These are phyloP conservation scores for Ornithoptera priamus DNA, from an alignment of 2,888 invertebrate genomes.

Conservation along the genomic window DNA sequence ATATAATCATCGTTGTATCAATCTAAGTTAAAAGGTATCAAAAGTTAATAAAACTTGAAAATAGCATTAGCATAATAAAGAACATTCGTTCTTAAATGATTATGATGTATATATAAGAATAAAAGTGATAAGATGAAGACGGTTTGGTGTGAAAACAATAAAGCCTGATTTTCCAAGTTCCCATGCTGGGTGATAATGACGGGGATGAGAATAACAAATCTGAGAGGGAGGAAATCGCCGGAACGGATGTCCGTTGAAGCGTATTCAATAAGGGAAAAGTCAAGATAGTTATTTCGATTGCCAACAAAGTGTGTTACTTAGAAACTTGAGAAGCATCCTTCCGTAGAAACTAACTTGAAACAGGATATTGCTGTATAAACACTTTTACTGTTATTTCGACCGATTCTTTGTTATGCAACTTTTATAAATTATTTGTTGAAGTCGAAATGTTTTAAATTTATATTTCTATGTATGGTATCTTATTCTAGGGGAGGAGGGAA, in stretches of 20 bases:
- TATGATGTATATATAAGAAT: background rate
- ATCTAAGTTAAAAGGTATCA: no score
- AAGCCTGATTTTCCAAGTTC: background rate
- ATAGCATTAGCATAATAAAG: background rate
- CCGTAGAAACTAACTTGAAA: conserved; percentile 8
- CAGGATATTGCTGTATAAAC: background rate
- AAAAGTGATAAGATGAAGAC: background rate
- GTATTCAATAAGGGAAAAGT: conserved; percentile 26
- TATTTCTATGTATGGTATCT: no score
- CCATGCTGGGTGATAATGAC: background rate
- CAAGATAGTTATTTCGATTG: conserved; percentile 26
- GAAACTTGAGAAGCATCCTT: conserved; percentile 21
- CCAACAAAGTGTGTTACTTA: conserved; percentile 21
- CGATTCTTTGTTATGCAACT: no score
- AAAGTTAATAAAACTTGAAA: no score
- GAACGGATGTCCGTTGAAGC: conserved; percentile 19
- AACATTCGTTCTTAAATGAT: background rate
- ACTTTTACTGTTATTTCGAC: background rate
- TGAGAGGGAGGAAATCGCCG: conserved; percentile 5
- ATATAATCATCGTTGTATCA: no score
- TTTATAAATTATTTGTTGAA: no score
- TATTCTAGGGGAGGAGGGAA: no score
- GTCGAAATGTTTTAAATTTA: no score
- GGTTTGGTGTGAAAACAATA: no score
- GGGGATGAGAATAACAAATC: conserved; percentile 3